Conservation (phyloP, 2,797 vertebrate genomes). For the Chloroceryle amazona region DNA sequence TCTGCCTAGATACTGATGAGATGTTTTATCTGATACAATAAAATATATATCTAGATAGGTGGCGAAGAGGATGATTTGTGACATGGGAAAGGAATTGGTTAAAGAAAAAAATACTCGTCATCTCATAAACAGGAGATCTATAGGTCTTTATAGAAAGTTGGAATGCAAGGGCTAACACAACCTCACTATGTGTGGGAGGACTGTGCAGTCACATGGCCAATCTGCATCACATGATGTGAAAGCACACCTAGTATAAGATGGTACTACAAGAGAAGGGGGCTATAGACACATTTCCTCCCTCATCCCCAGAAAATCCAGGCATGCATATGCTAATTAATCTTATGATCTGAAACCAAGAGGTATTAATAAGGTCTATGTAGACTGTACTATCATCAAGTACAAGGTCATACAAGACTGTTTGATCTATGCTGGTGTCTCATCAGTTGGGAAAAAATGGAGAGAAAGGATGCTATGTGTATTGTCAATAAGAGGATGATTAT, state of each 20-base stretch:
- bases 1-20: neutral
- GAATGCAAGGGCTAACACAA: neutral
- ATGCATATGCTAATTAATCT: neutral
- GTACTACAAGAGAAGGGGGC: neutral
- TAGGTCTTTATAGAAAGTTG: neutral
- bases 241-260: neutral
- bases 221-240: neutral
- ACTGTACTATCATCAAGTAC: neutral
- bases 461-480: neutral
- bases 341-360: neutral
- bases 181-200: neutral
- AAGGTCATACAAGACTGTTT: neutral
- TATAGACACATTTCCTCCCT: neutral
- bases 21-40: neutral
- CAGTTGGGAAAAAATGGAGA: neutral
- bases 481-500: neutral
- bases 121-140: neutral
- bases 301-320: neutral
- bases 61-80: neutral
- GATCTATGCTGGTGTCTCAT: neutral
- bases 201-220: neutral
- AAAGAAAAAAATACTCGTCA: neutral
- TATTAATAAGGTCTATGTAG: neutral
- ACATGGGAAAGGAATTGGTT: neutral
- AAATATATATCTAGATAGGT: neutral